Evolutionary conservation across 1,140 invertebrate genomes (phyloP), one percentile per base, ranked within the genome.

Genomic region (Brevipalpus yothersi): DNA sequence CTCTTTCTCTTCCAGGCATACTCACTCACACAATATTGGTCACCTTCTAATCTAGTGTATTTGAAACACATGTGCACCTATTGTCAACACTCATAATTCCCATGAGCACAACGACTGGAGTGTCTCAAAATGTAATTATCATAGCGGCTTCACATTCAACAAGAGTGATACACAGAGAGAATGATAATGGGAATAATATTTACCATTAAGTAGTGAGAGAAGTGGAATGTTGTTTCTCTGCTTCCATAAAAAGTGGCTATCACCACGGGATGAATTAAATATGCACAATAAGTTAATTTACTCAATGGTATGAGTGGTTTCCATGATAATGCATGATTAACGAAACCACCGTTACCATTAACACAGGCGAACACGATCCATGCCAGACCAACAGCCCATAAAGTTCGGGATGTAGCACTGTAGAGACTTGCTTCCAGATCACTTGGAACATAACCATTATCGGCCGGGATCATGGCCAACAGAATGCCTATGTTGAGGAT

Each of bases 331-430:
- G 75, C 59, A 12, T 57, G 65, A 59, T 73, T 71, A 1, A 75
- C 65, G 12, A 69, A 61, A 56, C 67, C 65, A 23, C 63, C 66
- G 17, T 66, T 56, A 11, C 87, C 86, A 39, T 82, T 86, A 21
- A 84, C 82, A 67, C 87, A 92, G 1, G 86, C 86, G 60, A 90
- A 77, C 10, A 87, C 82, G 63, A 90, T 80, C 87, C 87, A 93
- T 0, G 82, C 77, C 15, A 91, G 69, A 19, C 79, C 78, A 8
- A 86, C 64, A 10, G 85, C 83, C 84, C 86, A 92, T 15, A 82
- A 77, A 53, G 82, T 83, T 68, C 90, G 82, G 59, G 84, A 86
- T 12, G 88, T 71, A 0, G 85, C 81, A 64, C 81, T 83, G 70
- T 90, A 91, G 3, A 82, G 76, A 12, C 86, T 83, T 1, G 80